A percentile compares a stretch with the other conserved stretches of the same genome.
Conservation (phyloP, 2,797 vertebrate species). For the Diplodus puntazzo region DNA sequence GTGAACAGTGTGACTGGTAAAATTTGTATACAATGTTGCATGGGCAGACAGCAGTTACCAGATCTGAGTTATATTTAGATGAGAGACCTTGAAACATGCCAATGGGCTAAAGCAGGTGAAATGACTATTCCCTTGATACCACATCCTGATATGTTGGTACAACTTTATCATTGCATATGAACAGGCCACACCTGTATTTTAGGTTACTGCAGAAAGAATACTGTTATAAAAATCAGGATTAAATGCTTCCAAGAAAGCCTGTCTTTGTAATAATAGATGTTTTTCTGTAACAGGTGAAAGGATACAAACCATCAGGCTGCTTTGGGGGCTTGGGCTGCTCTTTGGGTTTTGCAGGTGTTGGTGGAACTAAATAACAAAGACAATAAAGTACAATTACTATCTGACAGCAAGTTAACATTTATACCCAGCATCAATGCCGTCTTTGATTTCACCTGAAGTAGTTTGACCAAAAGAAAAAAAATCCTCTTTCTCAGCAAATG, state of each 20-base stretch:
- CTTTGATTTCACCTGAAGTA: no score
- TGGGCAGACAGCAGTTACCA: not conserved
- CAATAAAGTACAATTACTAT: not conserved
- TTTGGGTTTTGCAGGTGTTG: conserved; percentile 38
- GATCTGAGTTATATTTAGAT: no score
- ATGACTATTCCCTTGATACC: not conserved
- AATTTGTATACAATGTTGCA: not conserved
- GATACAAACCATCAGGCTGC: conserved; percentile 58
- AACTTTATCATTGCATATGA: not conserved
- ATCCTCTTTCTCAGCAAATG: no score
- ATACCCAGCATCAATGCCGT: not conserved
- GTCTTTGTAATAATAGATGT: not conserved
- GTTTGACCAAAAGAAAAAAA: no score
- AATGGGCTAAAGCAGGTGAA: not conserved
- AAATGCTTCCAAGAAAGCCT: not conserved
- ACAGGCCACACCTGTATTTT: not conserved
- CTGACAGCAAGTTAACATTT: not conserved
- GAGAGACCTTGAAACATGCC: no score
- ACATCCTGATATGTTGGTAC: not conserved
- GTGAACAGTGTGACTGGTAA: not conserved
- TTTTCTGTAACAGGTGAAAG: not conserved
- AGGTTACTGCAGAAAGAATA: not conserved
- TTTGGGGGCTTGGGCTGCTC: conserved; percentile 27
- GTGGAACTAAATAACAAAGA: conserved; percentile 17
- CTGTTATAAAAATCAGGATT: not conserved